phyloP scores from a whole-genome alignment of 2,113 vertebrate species.

The Halcyon senegalensis region DNA sequence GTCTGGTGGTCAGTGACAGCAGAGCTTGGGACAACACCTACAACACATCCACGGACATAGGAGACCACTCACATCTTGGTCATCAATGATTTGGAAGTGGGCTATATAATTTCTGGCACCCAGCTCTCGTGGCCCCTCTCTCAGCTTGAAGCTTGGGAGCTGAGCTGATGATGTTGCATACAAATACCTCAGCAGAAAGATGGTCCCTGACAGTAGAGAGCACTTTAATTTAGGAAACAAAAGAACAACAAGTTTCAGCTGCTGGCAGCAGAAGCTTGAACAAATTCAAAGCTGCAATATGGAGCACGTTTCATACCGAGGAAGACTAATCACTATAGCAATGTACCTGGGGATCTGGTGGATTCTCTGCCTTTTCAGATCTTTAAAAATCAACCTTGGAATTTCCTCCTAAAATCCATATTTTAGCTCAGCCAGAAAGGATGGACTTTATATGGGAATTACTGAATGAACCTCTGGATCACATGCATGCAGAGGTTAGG shows the following conservation, averaged over 20 bases:
- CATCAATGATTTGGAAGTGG: accelerated
- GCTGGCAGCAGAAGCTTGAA: background rate
- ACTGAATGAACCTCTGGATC: background rate
- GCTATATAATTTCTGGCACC: accelerated
- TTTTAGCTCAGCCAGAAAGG: background rate
- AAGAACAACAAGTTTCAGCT: background rate
- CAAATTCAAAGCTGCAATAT: accelerated
- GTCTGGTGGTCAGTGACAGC: accelerated
- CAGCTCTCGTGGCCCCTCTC: background rate
- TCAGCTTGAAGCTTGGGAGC: background rate
- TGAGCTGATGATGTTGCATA: background rate
- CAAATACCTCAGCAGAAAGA: background rate
- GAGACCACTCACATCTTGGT: accelerated
- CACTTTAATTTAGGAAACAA: background rate
- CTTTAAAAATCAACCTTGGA: background rate
- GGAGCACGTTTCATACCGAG: background rate
- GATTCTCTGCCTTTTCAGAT: background rate
- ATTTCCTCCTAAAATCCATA: background rate
- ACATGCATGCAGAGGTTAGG: accelerated
- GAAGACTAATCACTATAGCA: background rate
- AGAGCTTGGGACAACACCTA: background rate
- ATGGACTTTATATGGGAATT: background rate
- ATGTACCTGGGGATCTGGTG: accelerated
- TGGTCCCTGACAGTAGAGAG: background rate
- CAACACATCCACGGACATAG: accelerated